phyloP scores from a whole-genome alignment of 2,113 vertebrate genomes.

The Todiramphus chloris region DNA sequence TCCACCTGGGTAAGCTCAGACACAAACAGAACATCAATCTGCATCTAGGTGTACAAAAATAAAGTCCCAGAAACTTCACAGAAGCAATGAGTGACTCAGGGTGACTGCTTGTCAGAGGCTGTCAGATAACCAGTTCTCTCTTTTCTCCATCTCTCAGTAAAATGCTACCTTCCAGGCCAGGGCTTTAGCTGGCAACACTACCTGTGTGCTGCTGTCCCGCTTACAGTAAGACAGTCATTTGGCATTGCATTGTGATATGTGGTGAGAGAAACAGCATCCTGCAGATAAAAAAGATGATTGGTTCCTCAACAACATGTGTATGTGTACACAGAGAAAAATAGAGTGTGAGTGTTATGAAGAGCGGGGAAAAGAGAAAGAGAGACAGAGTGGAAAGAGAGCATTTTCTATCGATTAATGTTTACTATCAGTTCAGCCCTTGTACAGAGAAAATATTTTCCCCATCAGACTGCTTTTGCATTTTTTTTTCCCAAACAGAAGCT shows the following conservation, averaged over 20 bases:
- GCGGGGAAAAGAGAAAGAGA: background rate
- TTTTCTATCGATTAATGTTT: background rate
- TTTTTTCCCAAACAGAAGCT: conserved; percentile 31
- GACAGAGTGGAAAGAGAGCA: background rate
- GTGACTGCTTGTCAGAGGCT: background rate
- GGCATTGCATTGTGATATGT: background rate
- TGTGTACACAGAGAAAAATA: background rate
- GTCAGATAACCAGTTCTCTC: background rate
- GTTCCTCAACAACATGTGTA: background rate
- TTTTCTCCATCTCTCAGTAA: background rate
- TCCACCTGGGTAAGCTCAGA: background rate
- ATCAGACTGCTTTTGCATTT: background rate
- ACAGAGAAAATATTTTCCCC: conserved; percentile 14
- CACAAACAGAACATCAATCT: background rate
- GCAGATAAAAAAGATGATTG: background rate
- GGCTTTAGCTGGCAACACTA: background rate
- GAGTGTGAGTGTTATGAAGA: background rate
- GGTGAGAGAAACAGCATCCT: background rate
- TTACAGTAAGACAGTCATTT: background rate
- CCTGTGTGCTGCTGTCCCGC: background rate
- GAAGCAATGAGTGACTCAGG: background rate
- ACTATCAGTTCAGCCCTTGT: background rate
- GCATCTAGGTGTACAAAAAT: background rate
- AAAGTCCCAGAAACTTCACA: background rate
- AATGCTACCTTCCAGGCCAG: background rate